A percentile compares a stretch with the other conserved stretches of the same genome.
Evolutionary conservation across 1,140 invertebrate species (phyloP).

Genomic region (Reticulitermes speratus): DNA sequence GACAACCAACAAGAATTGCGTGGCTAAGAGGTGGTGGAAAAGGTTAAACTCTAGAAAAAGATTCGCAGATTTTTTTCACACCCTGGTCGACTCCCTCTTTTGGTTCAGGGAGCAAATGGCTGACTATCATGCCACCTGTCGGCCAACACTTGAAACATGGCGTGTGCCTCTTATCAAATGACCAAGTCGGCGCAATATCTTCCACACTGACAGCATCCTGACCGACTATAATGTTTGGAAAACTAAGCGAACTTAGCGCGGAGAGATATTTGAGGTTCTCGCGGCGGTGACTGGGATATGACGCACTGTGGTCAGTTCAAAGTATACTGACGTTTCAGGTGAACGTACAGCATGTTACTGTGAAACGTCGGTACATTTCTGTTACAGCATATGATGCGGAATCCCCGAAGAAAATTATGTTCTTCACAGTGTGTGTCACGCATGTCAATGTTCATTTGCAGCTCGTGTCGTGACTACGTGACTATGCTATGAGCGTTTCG

Average conservation of each 20-base stretch:
- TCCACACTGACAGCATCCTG: background rate
- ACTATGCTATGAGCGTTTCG: too few relatives aligned
- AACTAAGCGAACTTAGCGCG: background rate
- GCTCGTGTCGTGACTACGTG: too few relatives aligned
- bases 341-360: too few relatives aligned
- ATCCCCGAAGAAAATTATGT: too few relatives aligned
- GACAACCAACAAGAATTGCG: background rate
- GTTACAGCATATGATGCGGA: too few relatives aligned
- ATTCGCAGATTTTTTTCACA: background rate
- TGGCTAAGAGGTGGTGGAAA: background rate
- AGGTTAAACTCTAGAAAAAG: background rate
- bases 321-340: too few relatives aligned
- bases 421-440: too few relatives aligned
- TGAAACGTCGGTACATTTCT: too few relatives aligned
- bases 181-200: background rate
- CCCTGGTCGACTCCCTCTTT: background rate
- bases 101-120: background rate
- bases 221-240: background rate
- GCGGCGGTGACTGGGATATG: too few relatives aligned
- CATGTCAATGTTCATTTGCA: too few relatives aligned
- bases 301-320: too few relatives aligned
- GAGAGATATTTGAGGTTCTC: too few relatives aligned
- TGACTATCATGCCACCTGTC: background rate
- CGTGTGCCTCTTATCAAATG: constrained; percentile 11
- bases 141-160: constrained; percentile 2